These are phyloP conservation scores for Tetheella fluctuosa DNA, from an alignment of 2,888 invertebrate species.

Conservation along the genomic window DNA sequence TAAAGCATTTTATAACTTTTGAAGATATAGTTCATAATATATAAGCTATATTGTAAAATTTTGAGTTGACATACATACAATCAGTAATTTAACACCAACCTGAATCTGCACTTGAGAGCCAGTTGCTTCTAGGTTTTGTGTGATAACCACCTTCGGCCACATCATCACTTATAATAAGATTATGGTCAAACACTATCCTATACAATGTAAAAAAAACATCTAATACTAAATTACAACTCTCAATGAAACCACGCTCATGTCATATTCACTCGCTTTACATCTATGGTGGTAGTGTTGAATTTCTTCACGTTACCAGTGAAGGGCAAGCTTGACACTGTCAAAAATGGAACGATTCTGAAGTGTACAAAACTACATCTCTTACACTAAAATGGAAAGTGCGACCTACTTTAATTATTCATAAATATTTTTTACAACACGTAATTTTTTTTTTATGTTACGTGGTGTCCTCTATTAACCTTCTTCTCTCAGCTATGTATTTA, in stretches of 20 bases:
- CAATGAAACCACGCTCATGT: neutral
- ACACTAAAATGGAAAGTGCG: conserved; percentile 8
- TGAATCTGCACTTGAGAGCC: too few species aligned
- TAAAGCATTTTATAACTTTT: neutral
- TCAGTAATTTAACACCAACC: too few species aligned
- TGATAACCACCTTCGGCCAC: too few species aligned
- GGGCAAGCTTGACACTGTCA: conserved; percentile 7
- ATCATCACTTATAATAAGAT: too few species aligned
- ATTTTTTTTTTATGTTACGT: neutral
- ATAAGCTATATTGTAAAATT: too few species aligned
- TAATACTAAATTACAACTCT: neutral
- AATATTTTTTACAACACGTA: neutral
- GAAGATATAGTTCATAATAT: too few species aligned
- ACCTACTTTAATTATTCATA: neutral
- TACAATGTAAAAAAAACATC: neutral
- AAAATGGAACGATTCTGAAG: conserved; percentile 9
- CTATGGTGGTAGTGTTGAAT: neutral
- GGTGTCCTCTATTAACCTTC: too few species aligned
- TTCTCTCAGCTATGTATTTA: too few species aligned
- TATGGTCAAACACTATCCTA: too few species aligned
- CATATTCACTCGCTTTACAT: neutral
- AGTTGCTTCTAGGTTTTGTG: too few species aligned
- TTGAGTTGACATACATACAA: too few species aligned
- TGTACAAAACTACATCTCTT: neutral
- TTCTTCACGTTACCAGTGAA: conserved; percentile 10